Percentiles rank a stretch among this genome's conserved stretches.
Evolutionary conservation across 2,797 vertebrate genomes (phyloP).

Genomic region (Hemitrygon akajei): DNA sequence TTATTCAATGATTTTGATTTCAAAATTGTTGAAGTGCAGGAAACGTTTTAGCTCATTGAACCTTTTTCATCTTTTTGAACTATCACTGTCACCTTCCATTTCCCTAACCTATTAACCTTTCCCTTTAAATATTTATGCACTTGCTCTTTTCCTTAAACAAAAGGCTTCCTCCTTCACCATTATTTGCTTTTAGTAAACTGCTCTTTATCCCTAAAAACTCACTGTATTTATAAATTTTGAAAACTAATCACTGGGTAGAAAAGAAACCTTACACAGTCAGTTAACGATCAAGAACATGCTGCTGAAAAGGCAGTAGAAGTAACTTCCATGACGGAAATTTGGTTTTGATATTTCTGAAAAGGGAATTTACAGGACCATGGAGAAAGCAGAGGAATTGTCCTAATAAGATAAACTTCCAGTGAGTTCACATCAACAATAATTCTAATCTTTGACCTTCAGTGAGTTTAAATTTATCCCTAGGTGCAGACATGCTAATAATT

Average conservation of each 20-base stretch:
- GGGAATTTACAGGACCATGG: not conserved
- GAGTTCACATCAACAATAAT: not conserved
- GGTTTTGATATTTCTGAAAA: too few species aligned
- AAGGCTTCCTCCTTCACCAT: not conserved
- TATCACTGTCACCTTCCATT: too few species aligned
- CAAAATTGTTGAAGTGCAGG: not conserved
- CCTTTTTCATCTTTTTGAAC: not conserved
- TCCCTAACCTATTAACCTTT: not conserved
- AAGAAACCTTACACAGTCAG: not conserved
- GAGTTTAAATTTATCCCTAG: not conserved
- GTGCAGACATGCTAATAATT: not conserved
- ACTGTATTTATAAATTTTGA: not conserved
- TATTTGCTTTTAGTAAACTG: not conserved
- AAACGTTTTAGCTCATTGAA: not conserved
- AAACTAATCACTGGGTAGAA: too few species aligned
- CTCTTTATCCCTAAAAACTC: not conserved
- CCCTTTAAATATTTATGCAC: not conserved
- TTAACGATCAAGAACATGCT: not conserved
- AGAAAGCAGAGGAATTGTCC: not conserved
- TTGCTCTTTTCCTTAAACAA: not conserved
- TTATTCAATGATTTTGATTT: not conserved
- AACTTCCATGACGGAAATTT: not conserved
- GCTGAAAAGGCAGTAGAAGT: not conserved
- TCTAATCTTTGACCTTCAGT: not conserved
- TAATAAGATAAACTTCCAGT: not conserved